Conservation (phyloP, 2,113 vertebrate species). For the Seriola aureovittata region DNA sequence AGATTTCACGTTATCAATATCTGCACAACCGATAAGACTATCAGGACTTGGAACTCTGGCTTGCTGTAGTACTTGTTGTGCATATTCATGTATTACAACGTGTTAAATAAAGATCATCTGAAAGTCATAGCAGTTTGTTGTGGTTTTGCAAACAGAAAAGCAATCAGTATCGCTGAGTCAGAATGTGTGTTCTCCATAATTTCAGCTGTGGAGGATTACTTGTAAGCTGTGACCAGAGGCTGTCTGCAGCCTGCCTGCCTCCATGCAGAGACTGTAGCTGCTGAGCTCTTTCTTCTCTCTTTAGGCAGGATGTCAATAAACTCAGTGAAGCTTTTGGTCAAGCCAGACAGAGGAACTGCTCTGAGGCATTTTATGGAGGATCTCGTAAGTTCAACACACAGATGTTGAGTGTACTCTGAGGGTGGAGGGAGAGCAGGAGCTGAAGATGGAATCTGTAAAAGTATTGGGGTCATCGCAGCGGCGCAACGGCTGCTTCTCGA, state of each 20-base stretch:
- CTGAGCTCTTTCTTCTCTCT: constrained; percentile 59
- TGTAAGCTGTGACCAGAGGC: constrained; percentile 47
- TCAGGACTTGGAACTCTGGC: not conserved
- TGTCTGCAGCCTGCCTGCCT: constrained; percentile 51
- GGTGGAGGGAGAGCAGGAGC: constrained; percentile 16
- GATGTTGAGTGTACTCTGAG: constrained; percentile 51
- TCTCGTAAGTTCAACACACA: constrained; percentile 60
- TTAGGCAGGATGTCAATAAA: constrained; percentile 71
- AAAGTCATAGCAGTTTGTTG: constrained; percentile 32
- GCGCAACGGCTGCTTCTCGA: not conserved
- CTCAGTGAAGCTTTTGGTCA: constrained; percentile 56
- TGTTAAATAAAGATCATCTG: constrained; percentile 16
- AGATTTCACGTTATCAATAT: not conserved
- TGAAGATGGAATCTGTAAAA: constrained; percentile 27
- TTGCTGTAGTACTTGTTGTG: not conserved
- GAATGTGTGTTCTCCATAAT: constrained; percentile 34
- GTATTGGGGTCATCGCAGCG: constrained; percentile 2
- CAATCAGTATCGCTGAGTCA: constrained; percentile 11
- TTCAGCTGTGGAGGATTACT: constrained; percentile 58
- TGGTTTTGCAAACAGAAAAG: constrained; percentile 38
- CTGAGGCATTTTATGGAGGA: constrained; percentile 67
- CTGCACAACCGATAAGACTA: not conserved
- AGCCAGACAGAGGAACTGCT: constrained; percentile 65
- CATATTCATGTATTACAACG: not conserved
- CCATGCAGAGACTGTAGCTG: constrained; percentile 40